Evolutionary conservation across 2,888 invertebrate species (phyloP), one percentile per base, ranked within the genome.

Genomic region (Eupithecia pulchellata): DNA sequence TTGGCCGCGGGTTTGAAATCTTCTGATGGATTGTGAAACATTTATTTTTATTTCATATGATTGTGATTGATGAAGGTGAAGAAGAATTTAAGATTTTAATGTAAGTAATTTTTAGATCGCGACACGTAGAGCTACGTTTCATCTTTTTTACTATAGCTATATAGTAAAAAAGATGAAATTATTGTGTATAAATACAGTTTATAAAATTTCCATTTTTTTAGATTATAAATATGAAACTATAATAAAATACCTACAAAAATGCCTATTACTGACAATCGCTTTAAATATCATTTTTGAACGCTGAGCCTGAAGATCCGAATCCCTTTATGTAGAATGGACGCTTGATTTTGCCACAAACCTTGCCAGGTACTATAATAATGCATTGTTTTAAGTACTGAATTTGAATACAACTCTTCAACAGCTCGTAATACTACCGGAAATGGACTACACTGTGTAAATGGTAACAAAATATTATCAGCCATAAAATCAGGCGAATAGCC

Each of bases 401-500:
- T 68, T 71, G 71, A 71, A 68, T 71, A 71, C 65, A 57, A 65
- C 71, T 71, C 71, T 72, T 72, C 64, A 68, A 63, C 71, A 64
- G 52, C 70, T 71, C 60, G 68, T 66, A 71, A 57, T 66, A 68
- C 58, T 55, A 70, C 77, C 71, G 77, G 77, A 77, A 74, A 74
- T 69, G 30, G 62, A 65, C 62, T 75, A 64, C 75, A 66, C 63
- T 57, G 66, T 74, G 73, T 76, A 75, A 76, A 76, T 74, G 73
- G 73, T 75, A 73, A 75, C 74, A 74, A 74, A 73, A 68, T 72
- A 74, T 75, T 73, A 75, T 77, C 77, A 71, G 66, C 65, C 71
- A 71, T 73, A 75, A 69, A 75, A 77, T 76, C 77, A 60, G 65
- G 64, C 64, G 75, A 70, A 73, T 73, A 66, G 72, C 29, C 64